Evolutionary conservation across 2,797 vertebrate genomes (phyloP).

Genomic region (Erpetoichthys calabaricus): DNA sequence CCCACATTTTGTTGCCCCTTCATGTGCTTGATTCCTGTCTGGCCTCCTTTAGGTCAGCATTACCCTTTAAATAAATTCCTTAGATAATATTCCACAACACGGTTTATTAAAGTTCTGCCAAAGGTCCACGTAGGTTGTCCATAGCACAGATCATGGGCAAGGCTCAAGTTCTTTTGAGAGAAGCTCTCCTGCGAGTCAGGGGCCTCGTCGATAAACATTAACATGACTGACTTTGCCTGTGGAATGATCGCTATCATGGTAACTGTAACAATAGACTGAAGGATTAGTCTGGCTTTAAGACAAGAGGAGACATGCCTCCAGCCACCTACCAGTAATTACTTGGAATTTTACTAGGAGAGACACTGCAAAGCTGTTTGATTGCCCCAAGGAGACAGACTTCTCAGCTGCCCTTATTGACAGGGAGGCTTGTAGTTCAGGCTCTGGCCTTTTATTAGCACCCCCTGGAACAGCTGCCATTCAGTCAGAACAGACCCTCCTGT

Average conservation of each 20-base stretch:
- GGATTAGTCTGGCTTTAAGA: slow-evolving; percentile 24
- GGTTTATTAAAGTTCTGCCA: too few relatives aligned
- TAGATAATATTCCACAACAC: too few relatives aligned
- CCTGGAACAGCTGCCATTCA: slow-evolving; percentile 54
- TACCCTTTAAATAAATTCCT: too few relatives aligned
- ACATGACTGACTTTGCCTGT: slow-evolving; percentile 20
- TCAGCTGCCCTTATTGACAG: background rate
- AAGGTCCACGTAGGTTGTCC: too few relatives aligned
- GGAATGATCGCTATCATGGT: slow-evolving; percentile 32
- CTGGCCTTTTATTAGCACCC: slow-evolving; percentile 52
- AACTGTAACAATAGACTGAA: slow-evolving; percentile 16
- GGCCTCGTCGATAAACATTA: slow-evolving; percentile 5
- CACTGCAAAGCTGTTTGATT: slow-evolving; percentile 11
- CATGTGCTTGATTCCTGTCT: too few relatives aligned
- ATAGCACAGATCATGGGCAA: too few relatives aligned
- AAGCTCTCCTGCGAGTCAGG: background rate
- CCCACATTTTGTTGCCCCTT: too few relatives aligned
- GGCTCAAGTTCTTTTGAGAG: too few relatives aligned
- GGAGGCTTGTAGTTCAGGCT: slow-evolving; percentile 23
- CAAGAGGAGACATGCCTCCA: slow-evolving; percentile 50
- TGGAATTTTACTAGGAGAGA: slow-evolving; percentile 38
- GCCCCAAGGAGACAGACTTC: background rate
- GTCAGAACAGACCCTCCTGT: slow-evolving; percentile 36
- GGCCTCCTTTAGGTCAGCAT: too few relatives aligned
- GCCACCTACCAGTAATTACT: slow-evolving; percentile 42